phyloP scores from a whole-genome alignment of 2,113 vertebrate genomes.

The Smithornis capensis region DNA sequence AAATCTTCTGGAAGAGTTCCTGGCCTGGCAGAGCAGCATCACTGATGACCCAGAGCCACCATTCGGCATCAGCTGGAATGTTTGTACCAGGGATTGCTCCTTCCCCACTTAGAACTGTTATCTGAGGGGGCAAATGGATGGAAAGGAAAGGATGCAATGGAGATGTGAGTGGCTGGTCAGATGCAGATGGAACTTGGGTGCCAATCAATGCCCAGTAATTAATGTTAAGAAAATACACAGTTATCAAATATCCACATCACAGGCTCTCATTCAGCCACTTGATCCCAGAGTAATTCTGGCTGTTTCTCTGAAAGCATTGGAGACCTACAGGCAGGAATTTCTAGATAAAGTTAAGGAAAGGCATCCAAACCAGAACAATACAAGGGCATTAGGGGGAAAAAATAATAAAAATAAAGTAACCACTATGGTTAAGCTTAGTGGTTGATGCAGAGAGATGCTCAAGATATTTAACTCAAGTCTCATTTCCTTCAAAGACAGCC shows the following conservation, averaged over 20 bases:
- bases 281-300: not conserved
- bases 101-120: not conserved
- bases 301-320: not conserved
- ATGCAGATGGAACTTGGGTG: not conserved
- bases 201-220: not conserved
- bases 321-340: not conserved
- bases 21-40: not conserved
- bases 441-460: not conserved
- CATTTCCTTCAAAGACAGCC: not conserved
- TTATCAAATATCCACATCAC: accelerated
- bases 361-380: not conserved
- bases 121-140: not conserved
- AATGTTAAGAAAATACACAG: not conserved
- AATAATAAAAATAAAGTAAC: not conserved
- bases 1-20: not conserved
- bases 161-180: not conserved
- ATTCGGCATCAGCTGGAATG: accelerated
- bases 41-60: not conserved
- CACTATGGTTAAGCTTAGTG: not conserved
- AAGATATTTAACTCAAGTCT: not conserved
- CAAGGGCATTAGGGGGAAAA: accelerated
- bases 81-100: not conserved
- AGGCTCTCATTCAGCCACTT: not conserved
- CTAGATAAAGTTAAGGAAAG: not conserved
- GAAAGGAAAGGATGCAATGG: not conserved